Evolutionary conservation across 2,113 vertebrate species (phyloP), one percentile per base, ranked within the genome.

Genomic region (Machaerirhynchus nigripectus): DNA sequence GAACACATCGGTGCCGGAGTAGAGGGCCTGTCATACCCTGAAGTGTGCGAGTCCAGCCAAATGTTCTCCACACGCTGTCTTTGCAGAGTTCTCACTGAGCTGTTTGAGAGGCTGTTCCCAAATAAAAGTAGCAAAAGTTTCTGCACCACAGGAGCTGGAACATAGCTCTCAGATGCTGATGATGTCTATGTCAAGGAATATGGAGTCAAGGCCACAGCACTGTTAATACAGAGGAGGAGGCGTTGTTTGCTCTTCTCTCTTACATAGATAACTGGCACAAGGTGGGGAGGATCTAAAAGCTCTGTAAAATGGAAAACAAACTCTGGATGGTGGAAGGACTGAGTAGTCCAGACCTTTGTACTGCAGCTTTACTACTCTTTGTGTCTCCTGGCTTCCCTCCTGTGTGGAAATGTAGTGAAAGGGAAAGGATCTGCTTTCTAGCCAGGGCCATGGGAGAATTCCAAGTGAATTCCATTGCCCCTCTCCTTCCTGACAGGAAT

Each of bases 401-500:
- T n/a, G 8, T 7, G 10, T 50, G 76, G 37, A 40, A 56, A 15
- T 9, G 22, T 17, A 49, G 11, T 7, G 68, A 47, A 56, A 39
- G 33, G 50, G 47, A 23, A 64, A 42, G 21, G 40, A 22, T 35
- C 27, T 53, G 13, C 44, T 88, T 69, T 44, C 15, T 11, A 44
- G 31, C 56, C 65, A 39, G 40, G n/a, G 14, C 12, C 4, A 0
- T 2, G 68, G 70, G 42, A 24, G 67, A 59, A 16, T 27, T 69
- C 23, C 10, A 12, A 3, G 6, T 64, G 33, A 46, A 77, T 35
- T 27, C 28, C 9, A 0, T 47, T 76, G 37, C 20, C 11, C 7
- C 16, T 77, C 68, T 91, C 27, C 37, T 50, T 65, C 16, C 0
- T 63, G 56, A 10, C 96, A 99, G 99, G 99, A 79, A 99, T 99